These are phyloP conservation scores for Batillaria attramentaria DNA, from an alignment of 1,140 invertebrate species.

Conservation along the genomic window DNA sequence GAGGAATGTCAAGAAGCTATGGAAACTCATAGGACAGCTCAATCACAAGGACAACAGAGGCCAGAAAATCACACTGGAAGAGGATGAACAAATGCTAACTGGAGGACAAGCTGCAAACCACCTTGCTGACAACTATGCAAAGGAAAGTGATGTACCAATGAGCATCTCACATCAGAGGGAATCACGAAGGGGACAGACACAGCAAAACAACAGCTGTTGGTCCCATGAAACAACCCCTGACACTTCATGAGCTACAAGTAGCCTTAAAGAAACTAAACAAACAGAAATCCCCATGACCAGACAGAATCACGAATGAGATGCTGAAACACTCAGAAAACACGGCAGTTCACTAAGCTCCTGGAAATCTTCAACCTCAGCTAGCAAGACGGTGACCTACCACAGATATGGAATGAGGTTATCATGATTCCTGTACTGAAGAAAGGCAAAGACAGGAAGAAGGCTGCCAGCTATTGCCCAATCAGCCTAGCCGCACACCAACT, in stretches of 20 bases:
- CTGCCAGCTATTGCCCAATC: constrained; percentile 23
- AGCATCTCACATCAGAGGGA: not conserved
- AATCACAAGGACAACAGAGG: too few species aligned
- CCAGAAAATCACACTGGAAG: too few species aligned
- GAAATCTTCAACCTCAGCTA: constrained; percentile 33
- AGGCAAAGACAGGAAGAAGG: too few species aligned
- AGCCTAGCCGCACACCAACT: constrained; percentile 7
- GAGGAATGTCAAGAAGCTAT: not conserved
- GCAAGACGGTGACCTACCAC: constrained; percentile 20
- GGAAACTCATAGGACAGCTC: too few species aligned
- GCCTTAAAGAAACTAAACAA: constrained; percentile 27
- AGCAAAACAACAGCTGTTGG: not conserved
- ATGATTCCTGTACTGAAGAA: constrained; percentile 34
- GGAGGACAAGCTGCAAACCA: not conserved
- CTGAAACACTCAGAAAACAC: constrained; percentile 16
- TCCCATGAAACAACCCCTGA: not conserved
- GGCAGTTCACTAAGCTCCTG: not conserved
- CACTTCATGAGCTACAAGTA: not conserved
- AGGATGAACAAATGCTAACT: not conserved
- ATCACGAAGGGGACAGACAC: not conserved
- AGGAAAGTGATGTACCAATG: not conserved
- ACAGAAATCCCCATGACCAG: constrained; percentile 32
- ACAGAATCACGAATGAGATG: constrained; percentile 36
- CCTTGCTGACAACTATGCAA: not conserved
- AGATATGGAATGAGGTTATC: constrained; percentile 17